Conservation (phyloP, 2,797 vertebrate genomes). For the Hemibagrus guttatus region DNA sequence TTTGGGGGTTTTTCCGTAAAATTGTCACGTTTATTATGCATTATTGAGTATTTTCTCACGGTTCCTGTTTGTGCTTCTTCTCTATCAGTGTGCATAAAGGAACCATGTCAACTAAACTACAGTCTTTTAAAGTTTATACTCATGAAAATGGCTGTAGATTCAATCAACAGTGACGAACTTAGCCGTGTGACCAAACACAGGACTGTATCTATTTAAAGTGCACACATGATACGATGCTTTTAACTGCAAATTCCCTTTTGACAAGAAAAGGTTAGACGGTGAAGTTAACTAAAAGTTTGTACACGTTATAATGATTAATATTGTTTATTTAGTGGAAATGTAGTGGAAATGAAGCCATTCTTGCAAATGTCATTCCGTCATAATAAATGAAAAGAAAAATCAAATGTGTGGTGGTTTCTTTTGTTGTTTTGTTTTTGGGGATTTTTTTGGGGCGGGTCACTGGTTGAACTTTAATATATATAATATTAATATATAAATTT, state of each 20-base stretch:
- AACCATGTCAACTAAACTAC: not conserved
- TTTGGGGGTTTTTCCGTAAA: too few species aligned
- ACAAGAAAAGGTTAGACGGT: not conserved
- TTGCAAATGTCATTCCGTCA: constrained; percentile 14
- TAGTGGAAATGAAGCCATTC: constrained; percentile 18
- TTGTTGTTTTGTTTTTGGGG: too few species aligned
- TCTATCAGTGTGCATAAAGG: not conserved
- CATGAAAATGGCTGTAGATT: not conserved
- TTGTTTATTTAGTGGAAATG: constrained; percentile 13
- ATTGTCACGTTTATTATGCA: too few species aligned
- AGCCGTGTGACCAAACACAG: not conserved
- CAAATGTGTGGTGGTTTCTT: not conserved
- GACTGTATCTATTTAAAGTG: not conserved
- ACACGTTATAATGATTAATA: not conserved
- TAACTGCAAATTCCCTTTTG: not conserved
- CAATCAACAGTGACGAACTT: not conserved
- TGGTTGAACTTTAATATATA: too few species aligned
- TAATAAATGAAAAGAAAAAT: constrained; percentile 6
- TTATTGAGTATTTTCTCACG: not conserved
- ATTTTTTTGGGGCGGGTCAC: too few species aligned
- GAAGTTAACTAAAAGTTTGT: constrained; percentile 7
- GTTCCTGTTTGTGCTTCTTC: not conserved
- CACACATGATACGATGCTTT: not conserved
- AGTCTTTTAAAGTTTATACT: not conserved
- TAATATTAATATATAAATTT: too few species aligned